phyloP scores from a whole-genome alignment of 64 coral and sea anemone genomes.

The Actinia equina region DNA sequence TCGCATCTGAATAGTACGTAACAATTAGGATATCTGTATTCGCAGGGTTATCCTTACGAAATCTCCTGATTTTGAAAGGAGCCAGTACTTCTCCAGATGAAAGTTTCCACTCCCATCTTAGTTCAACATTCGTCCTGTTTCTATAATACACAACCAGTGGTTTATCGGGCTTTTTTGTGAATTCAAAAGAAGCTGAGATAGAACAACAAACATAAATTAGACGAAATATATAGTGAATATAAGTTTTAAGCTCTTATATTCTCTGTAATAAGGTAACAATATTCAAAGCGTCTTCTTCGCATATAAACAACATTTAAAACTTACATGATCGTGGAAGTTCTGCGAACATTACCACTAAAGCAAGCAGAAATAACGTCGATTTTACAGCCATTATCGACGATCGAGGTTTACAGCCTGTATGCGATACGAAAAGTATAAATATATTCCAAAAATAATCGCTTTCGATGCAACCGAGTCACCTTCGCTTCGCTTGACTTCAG shows the following conservation, averaged over 20 bases:
- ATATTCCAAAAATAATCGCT: neutral
- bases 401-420: neutral
- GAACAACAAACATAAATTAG: neutral
- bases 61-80: neutral
- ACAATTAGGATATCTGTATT: neutral
- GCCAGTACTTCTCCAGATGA: neutral
- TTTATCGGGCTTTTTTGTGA: neutral
- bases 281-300: neutral
- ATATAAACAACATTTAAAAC: neutral
- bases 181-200: neutral
- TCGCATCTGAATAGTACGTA: neutral
- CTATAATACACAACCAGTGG: neutral
- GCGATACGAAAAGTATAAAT: neutral
- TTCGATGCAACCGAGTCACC: neutral
- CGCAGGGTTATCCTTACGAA: neutral
- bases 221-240: neutral
- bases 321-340: neutral
- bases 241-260: neutral
- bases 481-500: constrained; percentile 7
- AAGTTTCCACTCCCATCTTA: neutral
- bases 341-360: neutral
- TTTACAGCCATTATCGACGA: neutral
- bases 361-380: neutral
- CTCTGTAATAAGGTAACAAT: neutral
- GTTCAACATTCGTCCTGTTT: neutral